Percentiles rank a stretch among this genome's conserved stretches.
Conservation (phyloP, 1,140 invertebrate genomes). For the Coptotermes formosanus region DNA sequence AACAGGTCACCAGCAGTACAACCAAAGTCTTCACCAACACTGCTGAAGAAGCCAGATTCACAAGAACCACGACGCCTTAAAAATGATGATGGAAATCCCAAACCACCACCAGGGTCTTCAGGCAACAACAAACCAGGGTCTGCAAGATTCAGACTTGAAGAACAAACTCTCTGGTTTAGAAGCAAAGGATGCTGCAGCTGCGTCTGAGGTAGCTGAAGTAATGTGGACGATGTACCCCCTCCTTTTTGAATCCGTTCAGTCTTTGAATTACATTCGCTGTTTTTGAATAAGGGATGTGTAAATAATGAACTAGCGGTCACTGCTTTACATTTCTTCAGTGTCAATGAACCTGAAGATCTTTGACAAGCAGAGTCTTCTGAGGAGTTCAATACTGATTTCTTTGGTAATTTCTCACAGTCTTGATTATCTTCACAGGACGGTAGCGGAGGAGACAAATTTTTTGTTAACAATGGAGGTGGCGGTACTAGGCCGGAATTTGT, state of each 20-base stretch:
- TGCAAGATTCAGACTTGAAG: slow-evolving; percentile 32
- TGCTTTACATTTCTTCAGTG: slow-evolving; percentile 4
- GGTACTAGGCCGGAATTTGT: slow-evolving; percentile 22
- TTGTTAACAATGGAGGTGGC: slow-evolving; percentile 7
- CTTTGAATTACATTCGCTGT: slow-evolving; percentile 27
- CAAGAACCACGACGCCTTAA: slow-evolving; percentile 75
- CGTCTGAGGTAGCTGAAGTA: slow-evolving; percentile 21
- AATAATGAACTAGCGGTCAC: slow-evolving; percentile 46
- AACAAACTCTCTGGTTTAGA: slow-evolving; percentile 31
- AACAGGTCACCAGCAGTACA: slow-evolving; percentile 44
- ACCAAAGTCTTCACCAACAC: slow-evolving; percentile 70
- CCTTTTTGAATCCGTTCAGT: slow-evolving; percentile 13
- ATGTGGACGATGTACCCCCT: slow-evolving; percentile 19
- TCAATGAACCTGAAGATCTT: background rate
- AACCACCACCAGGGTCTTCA: background rate
- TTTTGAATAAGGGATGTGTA: slow-evolving; percentile 52
- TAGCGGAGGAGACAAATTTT: background rate
- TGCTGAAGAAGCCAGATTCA: slow-evolving; percentile 86
- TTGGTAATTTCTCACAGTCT: background rate
- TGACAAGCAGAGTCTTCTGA: background rate
- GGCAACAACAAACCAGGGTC: slow-evolving; percentile 7
- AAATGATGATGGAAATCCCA: background rate
- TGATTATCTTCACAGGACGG: slow-evolving; percentile 8
- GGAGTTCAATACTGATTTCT: background rate
- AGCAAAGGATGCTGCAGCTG: background rate